Percentiles rank a stretch among this genome's conserved stretches.
Evolutionary conservation across 1,140 invertebrate genomes (phyloP).

Genomic region (Danaus melanippus): DNA sequence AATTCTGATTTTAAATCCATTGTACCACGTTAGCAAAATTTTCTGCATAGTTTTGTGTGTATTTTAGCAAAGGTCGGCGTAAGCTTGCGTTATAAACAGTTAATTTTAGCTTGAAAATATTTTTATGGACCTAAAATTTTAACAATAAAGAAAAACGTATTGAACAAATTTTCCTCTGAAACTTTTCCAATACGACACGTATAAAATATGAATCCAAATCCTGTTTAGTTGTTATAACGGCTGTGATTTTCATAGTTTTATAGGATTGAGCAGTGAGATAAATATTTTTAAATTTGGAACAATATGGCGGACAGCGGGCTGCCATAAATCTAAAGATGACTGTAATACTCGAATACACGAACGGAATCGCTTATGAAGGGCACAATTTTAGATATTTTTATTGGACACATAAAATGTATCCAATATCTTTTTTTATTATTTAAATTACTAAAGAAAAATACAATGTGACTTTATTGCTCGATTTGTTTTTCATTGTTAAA

Average conservation of each 20-base stretch:
- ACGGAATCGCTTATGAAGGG: constrained; percentile 62
- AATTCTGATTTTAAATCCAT: constrained; percentile 14
- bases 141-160: too few species aligned
- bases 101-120: too few species aligned
- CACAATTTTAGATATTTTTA: constrained; percentile 16
- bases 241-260: constrained; percentile 15
- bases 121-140: too few species aligned
- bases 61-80: too few species aligned
- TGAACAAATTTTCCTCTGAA: too few species aligned
- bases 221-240: too few species aligned
- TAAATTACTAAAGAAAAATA: constrained; percentile 3
- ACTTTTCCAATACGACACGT: too few species aligned
- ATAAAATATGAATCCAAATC: too few species aligned
- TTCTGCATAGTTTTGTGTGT: too few species aligned
- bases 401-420: constrained; percentile 20
- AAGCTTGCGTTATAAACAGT: too few species aligned
- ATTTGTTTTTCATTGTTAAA: neutral
- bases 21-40: too few species aligned
- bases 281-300: constrained; percentile 69
- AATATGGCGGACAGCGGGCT: constrained; percentile 63
- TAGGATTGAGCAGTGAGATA: constrained; percentile 47
- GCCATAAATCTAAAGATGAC: constrained; percentile 64
- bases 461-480: neutral
- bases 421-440: constrained; percentile 12
- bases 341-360: constrained; percentile 56